Base-by-base conservation (phyloP, 2,113 vertebrate genomes). In the Pseudorectes ferrugineus region DNA sequence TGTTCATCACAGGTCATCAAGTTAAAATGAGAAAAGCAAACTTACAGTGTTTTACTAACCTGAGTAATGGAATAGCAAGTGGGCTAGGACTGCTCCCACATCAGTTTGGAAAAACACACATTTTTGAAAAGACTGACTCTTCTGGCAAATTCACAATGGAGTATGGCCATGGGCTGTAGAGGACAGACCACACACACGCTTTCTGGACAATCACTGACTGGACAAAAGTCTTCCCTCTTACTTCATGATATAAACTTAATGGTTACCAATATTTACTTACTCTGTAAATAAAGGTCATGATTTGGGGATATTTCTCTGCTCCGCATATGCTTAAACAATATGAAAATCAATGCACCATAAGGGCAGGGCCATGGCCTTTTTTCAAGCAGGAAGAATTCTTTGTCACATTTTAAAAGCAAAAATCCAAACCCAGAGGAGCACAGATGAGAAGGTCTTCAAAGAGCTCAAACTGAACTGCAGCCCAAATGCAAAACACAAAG, bases 1-100 rank as follows among this genome's bases (percentile, higher is more conserved):
- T 93, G 82, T 95, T 95, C 94, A 82, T 88, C 10, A 0, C 88
- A 88, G 67, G 75, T 96, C 94, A 95, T 95, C 93, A 93, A 91
- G 48, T 49, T 75, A 52, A 91, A 93, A 92, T 93, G 93, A 97
- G 94, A 96, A 91, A 94, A 88, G 72, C 94, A 95, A 95, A 95
- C 71, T 70, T 81, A 48, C 12, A 87, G 49, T 43, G 25, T 82
- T 90, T 93, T 85, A 87, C 72, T 93, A 91, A 94, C 58, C 63
- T 63, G 61, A 92, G 51, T 63, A 82, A 88, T 51, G 74, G 79
- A 92, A 92, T 38, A 94, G 51, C 92, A 92, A 92, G 67, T 59
- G 70, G 26, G 70, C 71, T 92, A 88, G 40, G 43, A 87, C 62
- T 95, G 59, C 48, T 96, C 78, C 87, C 87, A 80, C 8, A 92